Base-by-base conservation (phyloP, 2,797 vertebrate genomes). In the Morus bassanus region DNA sequence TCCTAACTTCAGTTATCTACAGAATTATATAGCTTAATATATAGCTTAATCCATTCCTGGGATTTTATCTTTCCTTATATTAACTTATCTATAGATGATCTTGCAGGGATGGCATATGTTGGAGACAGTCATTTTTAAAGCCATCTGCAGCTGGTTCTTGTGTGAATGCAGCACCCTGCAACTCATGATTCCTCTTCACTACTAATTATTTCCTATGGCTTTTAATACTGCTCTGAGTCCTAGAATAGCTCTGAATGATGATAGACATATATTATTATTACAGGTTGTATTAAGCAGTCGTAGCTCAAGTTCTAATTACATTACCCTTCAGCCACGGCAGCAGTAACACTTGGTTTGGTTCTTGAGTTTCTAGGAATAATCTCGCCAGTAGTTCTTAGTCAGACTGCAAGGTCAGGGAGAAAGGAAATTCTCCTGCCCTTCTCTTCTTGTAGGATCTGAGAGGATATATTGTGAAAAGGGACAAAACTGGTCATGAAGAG, bases 141-240 rank as follows among this genome's bases (percentile, higher is more conserved):
- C 45, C 85, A 22, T 65, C 35, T 84, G 70, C 90, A 94, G 78
- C 72, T 96, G 91, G 56, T 79, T 70, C 85, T 83, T 48, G 46
- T 88, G 73, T 94, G 95, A 96, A 95, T 50, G 70, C 92, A 93
- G 85, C 82, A 83, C 91, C 33, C 65, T 37, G 73, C 89, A 82
- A 77, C 88, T 77, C 85, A 54, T 93, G 89, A 94, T 95, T 93
- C 84, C 82, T 86, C 69, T 46, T 80, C 93, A 95, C 86, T 89
- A 91, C 83, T 93, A 95, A 97, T 97, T 93, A 95, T 94, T 97
- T 94, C 93, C 88, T 96, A 91, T 73, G 82, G 91, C 88, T 96
- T 96, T 95, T 94, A 93, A 94, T 95, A 89, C 78, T 77, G 57
- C 67, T 94, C 41, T 0, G 33, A 91, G 94, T 94, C 93, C 91